phyloP scores from a whole-genome alignment of 2,888 invertebrate species.

The Diabrotica balteata region DNA sequence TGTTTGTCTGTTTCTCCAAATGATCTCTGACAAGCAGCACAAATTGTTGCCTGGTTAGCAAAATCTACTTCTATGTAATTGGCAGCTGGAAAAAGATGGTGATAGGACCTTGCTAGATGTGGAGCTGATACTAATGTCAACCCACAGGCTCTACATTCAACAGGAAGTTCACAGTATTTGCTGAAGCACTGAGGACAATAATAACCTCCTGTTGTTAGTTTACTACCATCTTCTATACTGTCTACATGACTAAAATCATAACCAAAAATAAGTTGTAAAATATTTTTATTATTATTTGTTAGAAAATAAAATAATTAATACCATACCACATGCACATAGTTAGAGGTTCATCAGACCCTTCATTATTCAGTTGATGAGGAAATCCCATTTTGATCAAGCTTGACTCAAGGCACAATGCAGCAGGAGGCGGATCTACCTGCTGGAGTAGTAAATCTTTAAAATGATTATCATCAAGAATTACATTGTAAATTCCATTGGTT shows the following conservation, averaged over 20 bases:
- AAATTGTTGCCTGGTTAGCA: conserved; percentile 67
- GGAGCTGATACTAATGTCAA: conserved; percentile 97
- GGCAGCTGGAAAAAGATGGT: conserved; percentile 94
- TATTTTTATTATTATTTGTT: no score
- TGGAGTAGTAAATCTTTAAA: conserved; percentile 71
- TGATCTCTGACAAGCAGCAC: conserved; percentile 79
- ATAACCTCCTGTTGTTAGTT: conserved; percentile 79
- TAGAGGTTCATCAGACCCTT: conserved; percentile 69
- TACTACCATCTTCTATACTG: conserved; percentile 71
- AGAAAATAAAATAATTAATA: background rate
- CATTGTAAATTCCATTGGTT: conserved; percentile 87
- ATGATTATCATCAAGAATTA: conserved; percentile 85
- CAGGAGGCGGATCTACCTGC: conserved; percentile 75
- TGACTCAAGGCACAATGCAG: conserved; percentile 75
- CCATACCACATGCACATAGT: conserved; percentile 92
- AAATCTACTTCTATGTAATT: conserved; percentile 78
- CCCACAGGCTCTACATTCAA: conserved; percentile 95
- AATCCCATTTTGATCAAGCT: conserved; percentile 96
- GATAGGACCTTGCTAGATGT: conserved; percentile 96
- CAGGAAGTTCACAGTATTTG: conserved; percentile 97
- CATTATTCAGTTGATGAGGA: conserved; percentile 76
- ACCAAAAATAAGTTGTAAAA: background rate
- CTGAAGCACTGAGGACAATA: conserved; percentile 95
- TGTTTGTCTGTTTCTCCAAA: conserved; percentile 76
- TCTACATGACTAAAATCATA: conserved; percentile 77